Evolutionary conservation across 2,888 invertebrate genomes (phyloP).

Genomic region (Nysson spinosus): DNA sequence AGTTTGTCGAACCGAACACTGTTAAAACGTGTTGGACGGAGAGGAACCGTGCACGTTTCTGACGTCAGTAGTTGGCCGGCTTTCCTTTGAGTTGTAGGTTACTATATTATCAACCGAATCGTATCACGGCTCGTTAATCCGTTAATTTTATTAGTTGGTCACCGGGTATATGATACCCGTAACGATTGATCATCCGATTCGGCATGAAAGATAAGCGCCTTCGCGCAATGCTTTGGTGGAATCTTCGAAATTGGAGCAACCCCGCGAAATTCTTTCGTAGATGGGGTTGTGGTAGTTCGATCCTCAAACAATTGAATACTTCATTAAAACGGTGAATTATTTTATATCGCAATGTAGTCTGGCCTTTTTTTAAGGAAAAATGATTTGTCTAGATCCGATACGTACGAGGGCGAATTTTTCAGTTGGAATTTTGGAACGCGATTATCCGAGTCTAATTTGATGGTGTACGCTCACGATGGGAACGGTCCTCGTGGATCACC

Average conservation of each 20-base stretch:
- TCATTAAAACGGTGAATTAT: too few relatives aligned
- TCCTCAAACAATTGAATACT: too few relatives aligned
- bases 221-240: constrained; percentile 63
- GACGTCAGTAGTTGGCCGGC: constrained; percentile 62
- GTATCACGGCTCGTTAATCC: neutral
- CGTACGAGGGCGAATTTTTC: neutral
- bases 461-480: constrained; percentile 53
- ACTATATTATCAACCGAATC: constrained; percentile 43
- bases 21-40: constrained; percentile 64
- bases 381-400: neutral
- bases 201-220: too few relatives aligned
- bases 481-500: constrained; percentile 47
- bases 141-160: neutral
- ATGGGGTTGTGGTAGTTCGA: too few relatives aligned
- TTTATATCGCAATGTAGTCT: too few relatives aligned
- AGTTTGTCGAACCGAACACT: constrained; percentile 24
- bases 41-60: constrained; percentile 52
- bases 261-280: too few relatives aligned
- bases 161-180: too few relatives aligned
- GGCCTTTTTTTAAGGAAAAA: too few relatives aligned
- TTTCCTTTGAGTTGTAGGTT: constrained; percentile 35
- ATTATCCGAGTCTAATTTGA: constrained; percentile 62
- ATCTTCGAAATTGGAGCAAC: constrained; percentile 29
- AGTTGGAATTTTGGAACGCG: constrained; percentile 59
- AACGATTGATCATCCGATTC: too few relatives aligned